A percentile compares a stretch with the other conserved stretches of the same genome.
phyloP scores from a whole-genome alignment of 2,888 invertebrate genomes.

The Tetragnatha montana region DNA sequence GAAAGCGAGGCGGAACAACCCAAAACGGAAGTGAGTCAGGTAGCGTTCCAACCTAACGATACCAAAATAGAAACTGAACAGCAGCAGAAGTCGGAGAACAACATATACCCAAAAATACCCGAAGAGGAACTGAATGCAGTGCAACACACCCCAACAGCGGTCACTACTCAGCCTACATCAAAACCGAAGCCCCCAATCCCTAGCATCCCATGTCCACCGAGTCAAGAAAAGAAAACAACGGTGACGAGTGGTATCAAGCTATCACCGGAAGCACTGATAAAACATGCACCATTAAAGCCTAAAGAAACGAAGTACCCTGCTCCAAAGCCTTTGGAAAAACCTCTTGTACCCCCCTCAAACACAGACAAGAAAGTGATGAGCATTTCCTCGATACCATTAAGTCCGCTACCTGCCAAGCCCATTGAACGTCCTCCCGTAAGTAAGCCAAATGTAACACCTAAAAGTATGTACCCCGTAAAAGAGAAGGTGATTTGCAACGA shows the following conservation, averaged over 20 bases:
- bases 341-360: background rate
- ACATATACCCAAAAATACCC: slow-evolving; percentile 58
- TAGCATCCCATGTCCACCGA: background rate
- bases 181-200: background rate
- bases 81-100: slow-evolving; percentile 13
- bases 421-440: background rate
- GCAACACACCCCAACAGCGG: background rate
- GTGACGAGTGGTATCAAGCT: slow-evolving; percentile 35
- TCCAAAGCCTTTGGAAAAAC: slow-evolving; percentile 38
- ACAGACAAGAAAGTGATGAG: background rate
- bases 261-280: slow-evolving; percentile 50
- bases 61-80: slow-evolving; percentile 3
- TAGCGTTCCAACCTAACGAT: slow-evolving; percentile 27
- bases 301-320: slow-evolving; percentile 50
- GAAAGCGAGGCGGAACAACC: slow-evolving; percentile 1
- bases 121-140: slow-evolving; percentile 39
- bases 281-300: background rate
- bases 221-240: background rate
- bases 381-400: background rate
- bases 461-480: background rate
- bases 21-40: background rate
- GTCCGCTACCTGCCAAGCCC: background rate
- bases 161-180: slow-evolving; percentile 23
- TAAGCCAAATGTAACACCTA: slow-evolving; percentile 4
- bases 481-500: slow-evolving; percentile 15